Conservation (phyloP, 2,888 invertebrate species). For the Serripes groenlandicus region DNA sequence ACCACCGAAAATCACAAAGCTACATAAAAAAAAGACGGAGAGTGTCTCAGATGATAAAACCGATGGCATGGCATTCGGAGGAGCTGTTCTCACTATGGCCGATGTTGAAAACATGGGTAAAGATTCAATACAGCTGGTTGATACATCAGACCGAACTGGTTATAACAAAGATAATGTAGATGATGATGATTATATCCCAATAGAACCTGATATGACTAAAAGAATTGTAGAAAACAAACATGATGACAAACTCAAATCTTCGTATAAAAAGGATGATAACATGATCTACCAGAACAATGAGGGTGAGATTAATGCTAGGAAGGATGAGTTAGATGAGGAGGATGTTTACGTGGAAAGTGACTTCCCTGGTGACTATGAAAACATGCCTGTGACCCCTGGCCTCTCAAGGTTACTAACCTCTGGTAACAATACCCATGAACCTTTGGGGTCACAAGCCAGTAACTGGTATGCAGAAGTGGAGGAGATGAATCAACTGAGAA, state of each 20-base stretch:
- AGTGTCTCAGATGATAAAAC: background rate
- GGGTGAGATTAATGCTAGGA: no score
- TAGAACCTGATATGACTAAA: background rate
- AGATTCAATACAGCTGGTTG: constrained; percentile 6
- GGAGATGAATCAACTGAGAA: constrained; percentile 6
- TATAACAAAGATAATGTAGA: background rate
- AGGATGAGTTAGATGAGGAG: no score
- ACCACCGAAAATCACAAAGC: background rate
- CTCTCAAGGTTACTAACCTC: background rate
- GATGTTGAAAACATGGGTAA: constrained; percentile 16
- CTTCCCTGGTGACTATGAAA: no score
- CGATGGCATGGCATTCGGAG: background rate
- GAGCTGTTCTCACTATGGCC: background rate
- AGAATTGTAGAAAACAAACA: background rate
- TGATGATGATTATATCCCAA: background rate
- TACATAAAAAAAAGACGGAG: background rate
- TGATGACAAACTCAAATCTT: background rate
- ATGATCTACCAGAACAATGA: background rate
- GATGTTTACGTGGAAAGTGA: no score
- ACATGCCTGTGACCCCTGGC: no score
- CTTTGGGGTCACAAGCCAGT: constrained; percentile 1
- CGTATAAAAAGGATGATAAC: background rate
- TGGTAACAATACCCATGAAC: background rate
- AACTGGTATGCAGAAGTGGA: constrained; percentile 14
- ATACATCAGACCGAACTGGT: no score